Base-by-base conservation (phyloP, 1,140 invertebrate species). In the Stegodyphus mimosarum region DNA sequence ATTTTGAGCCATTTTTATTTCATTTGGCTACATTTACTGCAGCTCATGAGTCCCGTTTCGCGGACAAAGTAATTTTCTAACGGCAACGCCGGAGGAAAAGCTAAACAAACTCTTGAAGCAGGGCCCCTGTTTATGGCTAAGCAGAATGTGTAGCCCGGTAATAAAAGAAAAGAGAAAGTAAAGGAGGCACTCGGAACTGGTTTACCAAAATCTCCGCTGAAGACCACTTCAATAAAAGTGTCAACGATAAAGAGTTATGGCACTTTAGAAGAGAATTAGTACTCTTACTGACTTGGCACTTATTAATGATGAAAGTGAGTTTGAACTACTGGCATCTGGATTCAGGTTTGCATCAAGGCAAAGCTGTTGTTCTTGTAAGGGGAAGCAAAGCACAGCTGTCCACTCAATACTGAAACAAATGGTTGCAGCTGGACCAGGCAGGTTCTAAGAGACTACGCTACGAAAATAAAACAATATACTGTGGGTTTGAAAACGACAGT, bases 171-270 rank as follows among this genome's bases (percentile, higher is more conserved):
- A 33, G 33, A 33, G 33, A 33, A 33, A 33, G 33, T 3, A 33
- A 1, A 33, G 33, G 33, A 33, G 33, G 33, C 33, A 33, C 76
- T 66, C 67, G 67, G 76, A 64, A 78, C 63, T 53, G 50, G 74
- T 66, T 76, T 76, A 64, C 60, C 48, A 66, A 66, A 53, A 52
- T 78, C 64, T 53, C 64, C 51, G 33, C 76, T 53, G 76, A 53
- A 70, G 50, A 33, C 76, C 50, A 78, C 76, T 78, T 53, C 76
- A 78, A 78, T 78, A 78, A 78, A 78, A 78, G 64, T 78, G 76
- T 78, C 76, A 78, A 18, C 76, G 66, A 78, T 78, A 78, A 78
- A 78, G 76, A 78, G 76, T 78, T 78, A 78, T 78, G 66, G 76
- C 63, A 69, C n/a, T 69, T 18, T 50, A 18, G n/a, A 50, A 69